Base-by-base conservation (phyloP, 2,797 vertebrate genomes). In the Notolabrus celidotus region DNA sequence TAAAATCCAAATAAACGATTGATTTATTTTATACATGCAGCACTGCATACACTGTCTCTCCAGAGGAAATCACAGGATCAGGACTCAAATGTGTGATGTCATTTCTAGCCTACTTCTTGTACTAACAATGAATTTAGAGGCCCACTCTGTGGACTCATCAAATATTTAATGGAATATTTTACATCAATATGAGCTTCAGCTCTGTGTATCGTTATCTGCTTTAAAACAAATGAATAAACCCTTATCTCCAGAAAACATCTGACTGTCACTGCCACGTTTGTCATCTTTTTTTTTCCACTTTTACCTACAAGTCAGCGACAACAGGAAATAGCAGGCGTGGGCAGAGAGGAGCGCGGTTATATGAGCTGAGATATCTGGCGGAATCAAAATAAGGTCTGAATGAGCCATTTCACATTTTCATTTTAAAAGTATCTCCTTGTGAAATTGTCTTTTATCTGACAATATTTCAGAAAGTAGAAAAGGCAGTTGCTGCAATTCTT, bases 81-180 rank as follows among this genome's bases (percentile, higher is more conserved):
- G 17, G 53, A 49, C 39, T 74, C 19, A 67, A 63, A 77, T 73
- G 36, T 77, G 27, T 75, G 63, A 71, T 52, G 52, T 56, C 27
- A 53, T 77, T 74, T 73, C 62, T 81, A 83, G 65, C 75, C 63
- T 62, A 79, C 68, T 87, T 85, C 60, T 80, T 77, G 25, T 66
- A 49, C 61, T 71, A 76, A 80, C 54, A 83, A 61, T 72, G 53
- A 70, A 66, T 79, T 60, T 76, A 51, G 49, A 79, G 45, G 46
- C 73, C 69, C 34, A 56, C 38, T 82, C 84, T 84, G 67, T 71
- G 45, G 71, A 41, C 42, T 81, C 63, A 79, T 90, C 47, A 84
- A 84, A 82, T 84, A 86, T 85, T 70, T 50, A 80, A 83, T 55
- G 52, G 45, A 67, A 86, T 78, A 81, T 76, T 84, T 73, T 41